Evolutionary conservation across 2,113 vertebrate species (phyloP).

Genomic region (Danionella cerebrum): DNA sequence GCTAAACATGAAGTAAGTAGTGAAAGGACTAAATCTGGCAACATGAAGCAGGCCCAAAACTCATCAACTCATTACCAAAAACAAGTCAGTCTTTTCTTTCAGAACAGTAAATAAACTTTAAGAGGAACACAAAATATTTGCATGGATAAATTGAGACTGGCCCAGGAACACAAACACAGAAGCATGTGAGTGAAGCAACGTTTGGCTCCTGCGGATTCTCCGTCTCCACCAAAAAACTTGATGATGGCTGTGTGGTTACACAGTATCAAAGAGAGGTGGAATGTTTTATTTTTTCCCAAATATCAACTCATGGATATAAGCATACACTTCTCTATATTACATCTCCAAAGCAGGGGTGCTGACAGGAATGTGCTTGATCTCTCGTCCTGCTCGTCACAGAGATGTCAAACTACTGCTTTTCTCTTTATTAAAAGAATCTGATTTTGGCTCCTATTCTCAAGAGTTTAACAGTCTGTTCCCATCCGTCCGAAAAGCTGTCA

Average conservation of each 20-base stretch:
- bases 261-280: constrained; percentile 52
- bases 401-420: constrained; percentile 36
- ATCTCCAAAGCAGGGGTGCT: constrained; percentile 9
- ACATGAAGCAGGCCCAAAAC: constrained; percentile 11
- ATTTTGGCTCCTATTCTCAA: neutral
- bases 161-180: constrained; percentile 33
- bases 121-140: constrained; percentile 69
- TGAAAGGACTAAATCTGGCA: constrained; percentile 15
- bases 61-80: constrained; percentile 22
- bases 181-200: constrained; percentile 39
- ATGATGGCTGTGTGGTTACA: constrained; percentile 47
- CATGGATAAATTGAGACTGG: constrained; percentile 46
- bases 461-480: neutral
- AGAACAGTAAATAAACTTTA: constrained; percentile 57
- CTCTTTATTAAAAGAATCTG: neutral
- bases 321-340: constrained; percentile 26
- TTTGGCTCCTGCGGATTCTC: constrained; percentile 47
- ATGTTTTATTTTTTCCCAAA: constrained; percentile 60
- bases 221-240: constrained; percentile 44
- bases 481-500: neutral
- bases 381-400: neutral
- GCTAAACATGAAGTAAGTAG: constrained; percentile 12
- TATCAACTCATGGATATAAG: constrained; percentile 32
- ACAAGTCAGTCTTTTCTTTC: constrained; percentile 41
- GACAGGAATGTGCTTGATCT: constrained; percentile 29